Base-by-base conservation (phyloP, 2,797 vertebrate genomes). In the Microcaecilia unicolor region DNA sequence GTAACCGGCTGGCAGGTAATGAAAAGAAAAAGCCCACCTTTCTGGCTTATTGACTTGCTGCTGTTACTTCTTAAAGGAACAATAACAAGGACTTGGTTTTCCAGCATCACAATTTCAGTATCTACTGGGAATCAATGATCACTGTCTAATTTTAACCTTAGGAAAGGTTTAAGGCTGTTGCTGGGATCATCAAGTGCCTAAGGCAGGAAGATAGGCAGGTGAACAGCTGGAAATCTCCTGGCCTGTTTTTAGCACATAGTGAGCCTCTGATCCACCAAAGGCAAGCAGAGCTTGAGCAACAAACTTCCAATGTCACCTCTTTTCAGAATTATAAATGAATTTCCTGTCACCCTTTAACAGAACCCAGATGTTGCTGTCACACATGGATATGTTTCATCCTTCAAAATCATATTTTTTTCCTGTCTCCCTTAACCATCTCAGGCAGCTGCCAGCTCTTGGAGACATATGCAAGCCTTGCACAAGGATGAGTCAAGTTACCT, bases 1-100 rank as follows among this genome's bases (percentile, higher is more conserved):
- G 44, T 12, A 48, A 48, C 44, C 8, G 20, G 15, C 31, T 31
- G 31, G 31, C 44, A 48, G 44, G 37, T 48, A 26, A 5, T n/a
- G 31, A 31, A 27, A 48, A 48, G 26, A 48, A 34, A 35, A 31
- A 26, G 31, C 22, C 16, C 18, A 25, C 31, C 14, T 40, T 35
- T 22, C 18, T 25, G 22, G 20, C 16, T 19, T 20, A 17, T 30
- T 25, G 22, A 20, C 16, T 19, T 20, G 17, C 30, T 39, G 14
- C 7, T 25, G n/a, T 29, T 34, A 29, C 17, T n/a, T 18, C 20
- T 30, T 15, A 25, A 13, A 2, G 6, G 19, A 8, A 10, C 16
- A 9, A 8, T 21, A 25, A n/a, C 14, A 6, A 9, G 3, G 18
- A 30, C 8, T n/a, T n/a, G n/a, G n/a, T n/a, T n/a, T n/a, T n/a